A percentile compares a stretch with the other conserved stretches of the same genome.
These are phyloP conservation scores for Borostomias antarcticus DNA, from an alignment of 2,797 vertebrate genomes.

Conservation along the genomic window DNA sequence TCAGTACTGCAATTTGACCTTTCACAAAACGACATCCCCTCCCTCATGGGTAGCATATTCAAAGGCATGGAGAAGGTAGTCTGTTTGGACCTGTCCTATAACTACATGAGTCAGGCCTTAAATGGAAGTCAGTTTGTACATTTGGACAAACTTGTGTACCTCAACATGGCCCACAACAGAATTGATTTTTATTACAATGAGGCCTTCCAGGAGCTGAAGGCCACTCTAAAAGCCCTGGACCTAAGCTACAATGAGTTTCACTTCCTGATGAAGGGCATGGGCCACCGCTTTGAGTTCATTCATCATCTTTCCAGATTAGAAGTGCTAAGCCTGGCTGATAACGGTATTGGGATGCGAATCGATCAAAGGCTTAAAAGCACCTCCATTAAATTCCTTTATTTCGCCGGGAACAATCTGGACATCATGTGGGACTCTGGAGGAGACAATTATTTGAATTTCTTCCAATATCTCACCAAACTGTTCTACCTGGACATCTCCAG, in stretches of 20 bases:
- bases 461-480: slow-evolving; percentile 73
- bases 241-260: slow-evolving; percentile 81
- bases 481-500: slow-evolving; percentile 76
- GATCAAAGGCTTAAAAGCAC: slow-evolving; percentile 64
- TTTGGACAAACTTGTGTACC: slow-evolving; percentile 65
- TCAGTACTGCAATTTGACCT: slow-evolving; percentile 69
- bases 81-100: slow-evolving; percentile 81
- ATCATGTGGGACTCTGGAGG: slow-evolving; percentile 76
- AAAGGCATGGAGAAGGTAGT: slow-evolving; percentile 73
- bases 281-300: slow-evolving; percentile 76
- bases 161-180: slow-evolving; percentile 80
- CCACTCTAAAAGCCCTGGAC: slow-evolving; percentile 75
- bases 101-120: slow-evolving; percentile 80
- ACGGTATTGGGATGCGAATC: slow-evolving; percentile 75
- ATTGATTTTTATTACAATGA: slow-evolving; percentile 76
- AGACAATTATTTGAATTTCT: slow-evolving; percentile 72
- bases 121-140: slow-evolving; percentile 55
- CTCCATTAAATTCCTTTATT: slow-evolving; percentile 75
- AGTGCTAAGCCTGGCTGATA: slow-evolving; percentile 76
- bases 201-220: slow-evolving; percentile 71
- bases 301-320: slow-evolving; percentile 63
- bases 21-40: slow-evolving; percentile 80
- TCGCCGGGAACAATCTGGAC: slow-evolving; percentile 74
- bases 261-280: slow-evolving; percentile 81
- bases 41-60: slow-evolving; percentile 64